Evolutionary conservation across 2,113 vertebrate species (phyloP), one percentile per base, ranked within the genome.

Genomic region (Larimichthys crocea): DNA sequence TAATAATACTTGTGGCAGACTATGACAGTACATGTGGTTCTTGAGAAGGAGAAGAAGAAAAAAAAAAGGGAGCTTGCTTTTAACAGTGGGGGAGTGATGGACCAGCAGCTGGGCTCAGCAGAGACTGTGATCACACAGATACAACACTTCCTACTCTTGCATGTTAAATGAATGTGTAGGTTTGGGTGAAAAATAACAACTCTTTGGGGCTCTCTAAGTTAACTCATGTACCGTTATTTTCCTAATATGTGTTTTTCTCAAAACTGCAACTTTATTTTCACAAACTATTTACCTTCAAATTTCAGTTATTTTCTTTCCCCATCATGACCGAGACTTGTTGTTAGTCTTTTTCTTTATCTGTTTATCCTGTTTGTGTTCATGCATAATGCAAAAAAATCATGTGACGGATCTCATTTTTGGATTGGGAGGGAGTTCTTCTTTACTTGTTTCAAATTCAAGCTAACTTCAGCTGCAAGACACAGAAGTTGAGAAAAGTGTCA

Each of bases 61-160:
- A 40, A 40, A 49, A 63, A 24, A 44, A 26, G 46, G 1, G 10
- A 22, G 14, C 20, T 35, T 31, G 22, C 19, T 55, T 68, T 48
- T n/a, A 50, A 44, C 56, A 68, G 20, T 26, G 71, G 57, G 64
- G 65, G 40, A 57, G 35, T 48, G 31, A 71, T 35, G 46, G 22
- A 11, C 12, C 53, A 24, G 20, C 42, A 50, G 50, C 50, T 59
- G 66, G 22, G 55, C 55, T 74, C 59, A 22, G 49, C 35, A 67
- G 53, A 66, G 20, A 60, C 53, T 35, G 44, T 35, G 60, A 77
- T 66, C 67, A 46, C 31, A 35, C 74, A 53, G n/a, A 48, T 20
- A 24, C 35, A 60, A 61, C 52, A 62, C 35, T 55, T 55, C 49
- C 22, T n/a, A 15, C 64, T 62, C 35, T 64, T 53, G 35, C 42